These are phyloP conservation scores for Listrodromus nycthemerus DNA, from an alignment of 2,888 invertebrate species.

Conservation along the genomic window DNA sequence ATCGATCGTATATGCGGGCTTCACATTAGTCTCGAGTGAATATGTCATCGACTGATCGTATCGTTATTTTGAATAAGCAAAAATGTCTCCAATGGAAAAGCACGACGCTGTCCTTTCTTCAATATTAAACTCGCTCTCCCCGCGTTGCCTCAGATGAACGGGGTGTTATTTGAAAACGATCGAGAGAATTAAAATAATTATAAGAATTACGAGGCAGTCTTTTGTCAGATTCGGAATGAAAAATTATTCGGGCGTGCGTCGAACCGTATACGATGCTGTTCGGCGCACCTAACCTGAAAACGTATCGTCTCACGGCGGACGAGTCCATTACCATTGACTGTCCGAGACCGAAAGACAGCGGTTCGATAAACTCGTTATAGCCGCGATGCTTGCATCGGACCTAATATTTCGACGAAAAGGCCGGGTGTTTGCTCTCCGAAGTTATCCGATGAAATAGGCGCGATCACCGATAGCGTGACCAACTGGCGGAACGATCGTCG, in stretches of 20 bases:
- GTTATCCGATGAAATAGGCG: constrained; percentile 41
- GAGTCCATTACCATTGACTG: constrained; percentile 33
- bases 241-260: background rate
- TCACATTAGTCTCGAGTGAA: background rate
- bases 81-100: too few relatives aligned
- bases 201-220: too few relatives aligned
- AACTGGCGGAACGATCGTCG: constrained; percentile 50
- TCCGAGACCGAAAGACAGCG: constrained; percentile 7
- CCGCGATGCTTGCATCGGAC: background rate
- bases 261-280: background rate
- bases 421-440: constrained; percentile 10
- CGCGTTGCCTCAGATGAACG: too few relatives aligned
- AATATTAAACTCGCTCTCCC: too few relatives aligned
- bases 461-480: constrained; percentile 34
- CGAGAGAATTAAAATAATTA: too few relatives aligned
- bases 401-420: constrained; percentile 7
- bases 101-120: too few relatives aligned
- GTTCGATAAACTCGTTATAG: constrained; percentile 46
- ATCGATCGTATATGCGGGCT: constrained; percentile 28
- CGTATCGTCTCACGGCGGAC: constrained; percentile 14
- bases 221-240: too few relatives aligned
- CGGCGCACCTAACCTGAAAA: background rate
- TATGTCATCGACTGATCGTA: background rate
- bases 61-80: background rate
- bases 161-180: too few relatives aligned